phyloP scores from a whole-genome alignment of 2,797 vertebrate genomes.

The Leuciscus waleckii region DNA sequence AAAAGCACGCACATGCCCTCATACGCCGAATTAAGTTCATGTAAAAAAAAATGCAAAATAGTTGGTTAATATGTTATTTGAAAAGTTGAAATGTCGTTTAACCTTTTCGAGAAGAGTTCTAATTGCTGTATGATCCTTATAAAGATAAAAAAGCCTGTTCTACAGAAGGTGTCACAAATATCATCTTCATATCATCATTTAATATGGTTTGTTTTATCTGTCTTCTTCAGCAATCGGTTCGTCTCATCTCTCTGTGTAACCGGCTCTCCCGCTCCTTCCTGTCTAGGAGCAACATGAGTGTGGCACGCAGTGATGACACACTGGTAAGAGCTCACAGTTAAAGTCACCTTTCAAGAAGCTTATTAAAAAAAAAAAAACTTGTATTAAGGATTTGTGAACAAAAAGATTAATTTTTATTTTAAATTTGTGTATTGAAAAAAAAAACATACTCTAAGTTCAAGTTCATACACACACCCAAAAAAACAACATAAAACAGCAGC shows the following conservation, averaged over 20 bases:
- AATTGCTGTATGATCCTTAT: conserved; percentile 2
- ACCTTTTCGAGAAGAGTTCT: not conserved
- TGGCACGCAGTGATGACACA: conserved; percentile 95
- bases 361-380: not conserved
- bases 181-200: conserved; percentile 11
- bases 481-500: not conserved
- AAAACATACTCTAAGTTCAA: not conserved
- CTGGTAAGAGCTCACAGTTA: conserved; percentile 84
- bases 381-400: not conserved
- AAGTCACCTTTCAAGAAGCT: conserved; percentile 1
- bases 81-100: not conserved
- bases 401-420: not conserved
- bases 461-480: not conserved
- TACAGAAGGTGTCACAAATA: not conserved
- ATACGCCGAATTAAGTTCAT: not conserved
- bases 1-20: not conserved
- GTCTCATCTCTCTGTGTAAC: conserved; percentile 98
- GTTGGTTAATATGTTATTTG: not conserved
- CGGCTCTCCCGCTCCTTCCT: conserved; percentile 98
- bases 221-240: conserved; percentile 91
- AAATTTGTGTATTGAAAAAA: not conserved
- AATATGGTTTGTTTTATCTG: conserved; percentile 41
- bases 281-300: conserved; percentile 97
- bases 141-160: not conserved
- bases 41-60: not conserved